Base-by-base conservation (phyloP, 2,113 vertebrate species). In the Paramisgurnus dabryanus region DNA sequence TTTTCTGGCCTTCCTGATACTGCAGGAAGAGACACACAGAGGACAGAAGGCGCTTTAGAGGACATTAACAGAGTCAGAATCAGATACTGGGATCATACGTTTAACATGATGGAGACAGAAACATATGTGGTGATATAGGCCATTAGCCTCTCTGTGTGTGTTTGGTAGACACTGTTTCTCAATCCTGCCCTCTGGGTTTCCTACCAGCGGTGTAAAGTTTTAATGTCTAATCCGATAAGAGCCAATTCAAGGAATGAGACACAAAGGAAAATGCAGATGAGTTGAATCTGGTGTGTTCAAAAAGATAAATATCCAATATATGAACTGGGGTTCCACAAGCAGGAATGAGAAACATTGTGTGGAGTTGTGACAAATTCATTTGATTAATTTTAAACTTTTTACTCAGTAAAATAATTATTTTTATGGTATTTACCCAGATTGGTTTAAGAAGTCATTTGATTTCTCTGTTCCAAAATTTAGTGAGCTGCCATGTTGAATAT, bases 1-100 rank as follows among this genome's bases (percentile, higher is more conserved):
- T 91, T 87, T 96, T 98, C 87, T 97, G 95, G 12, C 95, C 95
- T 58, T 96, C 92, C 93, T 98, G 96, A 50, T 98, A 99, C 98
- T 99, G 89, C 76, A 83, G 84, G 90, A 57, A 91, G 67, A 70
- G 83, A 89, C 85, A 90, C 85, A 89, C 47, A 84, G 67, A 90
- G 73, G 89, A 79, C 12, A 83, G 5, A 57, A 64, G 43, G 10
- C 45, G 43, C 22, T 73, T 77, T 64, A 79, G 17, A 70, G 57
- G 70, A 8, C 43, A 6, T 55, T 11, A 85, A 68, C 79, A 80
- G 82, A 88, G 89, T 84, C 34, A 27, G 6, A 90, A 82, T 87
- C 82, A 91, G 89, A 86, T 82, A 80, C 82, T 87, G 17, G 49
- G 49, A 70, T 76, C 50, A 79, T 67, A 84, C 9, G 13, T 55